Evolutionary conservation across 2,113 vertebrate genomes (phyloP).

Genomic region (Odontesthes bonariensis): DNA sequence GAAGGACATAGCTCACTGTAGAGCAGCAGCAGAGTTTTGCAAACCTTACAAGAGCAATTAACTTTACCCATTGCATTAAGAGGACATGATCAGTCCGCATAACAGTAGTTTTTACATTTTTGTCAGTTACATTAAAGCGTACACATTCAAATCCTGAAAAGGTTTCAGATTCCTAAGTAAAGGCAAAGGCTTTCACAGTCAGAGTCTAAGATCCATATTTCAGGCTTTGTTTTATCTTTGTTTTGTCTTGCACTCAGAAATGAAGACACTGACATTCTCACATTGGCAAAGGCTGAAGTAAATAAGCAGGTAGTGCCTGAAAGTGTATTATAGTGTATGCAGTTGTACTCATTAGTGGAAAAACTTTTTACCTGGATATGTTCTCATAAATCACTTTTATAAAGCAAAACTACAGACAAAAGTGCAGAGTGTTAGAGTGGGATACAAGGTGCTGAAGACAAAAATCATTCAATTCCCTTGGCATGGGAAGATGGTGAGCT

Average conservation of each 20-base stretch:
- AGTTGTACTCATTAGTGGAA: constrained; percentile 35
- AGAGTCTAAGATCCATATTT: neutral
- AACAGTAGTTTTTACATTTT: neutral
- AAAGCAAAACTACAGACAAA: constrained; percentile 17
- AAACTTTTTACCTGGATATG: constrained; percentile 15
- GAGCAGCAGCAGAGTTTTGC: constrained; percentile 6
- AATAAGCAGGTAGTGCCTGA: constrained; percentile 11
- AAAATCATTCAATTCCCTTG: constrained; percentile 21
- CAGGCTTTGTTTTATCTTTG: neutral
- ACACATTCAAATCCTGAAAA: neutral
- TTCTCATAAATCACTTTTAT: constrained; percentile 3
- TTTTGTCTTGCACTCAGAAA: constrained; percentile 8
- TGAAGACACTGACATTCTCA: constrained; percentile 25
- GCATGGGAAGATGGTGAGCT: constrained; percentile 18
- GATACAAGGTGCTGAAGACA: constrained; percentile 15
- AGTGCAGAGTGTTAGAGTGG: neutral
- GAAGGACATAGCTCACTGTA: neutral
- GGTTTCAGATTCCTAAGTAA: neutral
- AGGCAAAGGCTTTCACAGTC: neutral
- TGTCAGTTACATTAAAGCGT: too few relatives aligned
- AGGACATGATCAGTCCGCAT: constrained; percentile 9
- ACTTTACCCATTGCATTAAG: constrained; percentile 20
- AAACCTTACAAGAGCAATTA: constrained; percentile 23
- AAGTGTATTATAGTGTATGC: neutral
- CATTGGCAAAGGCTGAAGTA: constrained; percentile 9